These are phyloP conservation scores for Tokudaia muenninki DNA, from an alignment of 2,797 vertebrate species.

Conservation along the genomic window DNA sequence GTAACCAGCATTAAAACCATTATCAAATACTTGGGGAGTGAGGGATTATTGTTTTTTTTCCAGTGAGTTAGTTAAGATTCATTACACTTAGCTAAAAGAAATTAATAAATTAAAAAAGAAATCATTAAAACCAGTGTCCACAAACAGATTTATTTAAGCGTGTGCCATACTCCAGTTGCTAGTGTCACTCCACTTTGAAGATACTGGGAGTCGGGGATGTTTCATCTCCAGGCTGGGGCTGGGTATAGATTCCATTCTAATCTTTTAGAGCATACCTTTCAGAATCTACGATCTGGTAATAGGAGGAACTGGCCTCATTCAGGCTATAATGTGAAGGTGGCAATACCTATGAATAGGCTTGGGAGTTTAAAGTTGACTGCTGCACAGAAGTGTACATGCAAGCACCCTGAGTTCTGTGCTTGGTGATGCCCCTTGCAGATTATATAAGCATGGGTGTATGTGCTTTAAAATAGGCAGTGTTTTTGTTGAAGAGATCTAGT, in stretches of 20 bases:
- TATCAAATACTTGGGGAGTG: neutral
- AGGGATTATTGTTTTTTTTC: neutral
- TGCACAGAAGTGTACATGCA: rapidly evolving
- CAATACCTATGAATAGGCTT: neutral
- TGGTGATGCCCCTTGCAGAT: neutral
- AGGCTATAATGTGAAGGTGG: neutral
- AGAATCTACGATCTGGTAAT: neutral
- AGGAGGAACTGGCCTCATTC: neutral
- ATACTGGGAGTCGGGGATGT: neutral
- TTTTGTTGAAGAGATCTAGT: neutral
- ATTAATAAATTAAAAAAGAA: neutral
- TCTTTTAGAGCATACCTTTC: neutral
- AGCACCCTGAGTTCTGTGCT: neutral
- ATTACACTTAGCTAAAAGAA: conserved; percentile 5
- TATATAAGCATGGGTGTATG: neutral
- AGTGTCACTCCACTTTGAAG: neutral
- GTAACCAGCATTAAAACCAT: neutral
- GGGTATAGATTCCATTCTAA: neutral
- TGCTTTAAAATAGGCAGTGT: neutral
- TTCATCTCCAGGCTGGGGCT: neutral
- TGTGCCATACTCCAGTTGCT: neutral
- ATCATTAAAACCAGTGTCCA: neutral
- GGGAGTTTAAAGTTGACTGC: neutral
- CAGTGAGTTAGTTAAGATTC: conserved; percentile 28
- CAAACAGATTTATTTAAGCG: neutral